Percentiles rank a stretch among this genome's conserved stretches.
Conservation (phyloP, 2,888 invertebrate genomes). For the Macrophya annulata region DNA sequence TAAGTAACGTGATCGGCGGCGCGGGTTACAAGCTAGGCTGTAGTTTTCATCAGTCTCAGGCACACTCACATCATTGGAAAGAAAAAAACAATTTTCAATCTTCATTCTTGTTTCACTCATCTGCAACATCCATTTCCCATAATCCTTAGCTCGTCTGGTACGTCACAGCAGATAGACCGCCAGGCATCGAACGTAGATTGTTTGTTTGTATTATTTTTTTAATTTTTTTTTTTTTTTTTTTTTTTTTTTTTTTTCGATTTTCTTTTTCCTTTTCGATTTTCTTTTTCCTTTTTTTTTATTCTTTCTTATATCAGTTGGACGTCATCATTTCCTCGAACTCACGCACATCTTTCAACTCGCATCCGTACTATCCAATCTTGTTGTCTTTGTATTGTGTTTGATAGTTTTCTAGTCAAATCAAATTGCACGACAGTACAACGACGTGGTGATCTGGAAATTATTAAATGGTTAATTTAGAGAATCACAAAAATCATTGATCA, state of each 20-base stretch:
- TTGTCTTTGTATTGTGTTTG: conserved; percentile 79
- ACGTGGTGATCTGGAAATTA: conserved; percentile 78
- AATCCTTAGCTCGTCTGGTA: conserved; percentile 69
- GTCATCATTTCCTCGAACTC: conserved; percentile 70
- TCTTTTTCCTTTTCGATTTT: conserved; percentile 4
- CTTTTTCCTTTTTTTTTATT: conserved; percentile 56
- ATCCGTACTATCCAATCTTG: conserved; percentile 79
- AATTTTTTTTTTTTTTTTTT: conserved; percentile 51
- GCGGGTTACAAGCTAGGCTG: conserved; percentile 12
- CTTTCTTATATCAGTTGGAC: conserved; percentile 44
- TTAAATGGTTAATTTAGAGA: conserved; percentile 65
- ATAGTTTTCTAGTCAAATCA: conserved; percentile 78
- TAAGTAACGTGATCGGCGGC: conserved; percentile 54
- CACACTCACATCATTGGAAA: conserved; percentile 51
- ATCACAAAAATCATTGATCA: not conserved
- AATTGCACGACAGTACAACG: conserved; percentile 78
- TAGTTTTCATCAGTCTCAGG: conserved; percentile 51
- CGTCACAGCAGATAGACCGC: conserved; percentile 48
- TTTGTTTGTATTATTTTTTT: conserved; percentile 47
- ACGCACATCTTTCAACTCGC: conserved; percentile 79
- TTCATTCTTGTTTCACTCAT: conserved; percentile 57
- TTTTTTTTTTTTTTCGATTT: conserved; percentile 49
- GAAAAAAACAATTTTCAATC: conserved; percentile 52
- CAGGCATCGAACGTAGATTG: conserved; percentile 61
- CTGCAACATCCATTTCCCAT: conserved; percentile 72